phyloP scores from a whole-genome alignment of 2,113 vertebrate genomes.

The Phaethon lepturus region DNA sequence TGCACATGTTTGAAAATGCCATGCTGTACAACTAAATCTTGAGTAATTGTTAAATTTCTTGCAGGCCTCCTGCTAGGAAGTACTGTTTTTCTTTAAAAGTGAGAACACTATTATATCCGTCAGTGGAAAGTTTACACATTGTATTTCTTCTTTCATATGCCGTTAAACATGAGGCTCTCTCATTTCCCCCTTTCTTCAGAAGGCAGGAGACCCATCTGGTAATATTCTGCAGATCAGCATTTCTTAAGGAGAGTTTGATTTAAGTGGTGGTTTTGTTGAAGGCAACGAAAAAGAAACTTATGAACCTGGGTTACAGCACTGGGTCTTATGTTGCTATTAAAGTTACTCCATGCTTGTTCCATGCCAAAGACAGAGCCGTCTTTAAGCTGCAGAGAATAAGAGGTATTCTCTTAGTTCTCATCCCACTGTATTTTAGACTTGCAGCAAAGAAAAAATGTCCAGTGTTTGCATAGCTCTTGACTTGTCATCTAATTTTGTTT shows the following conservation, averaged over 20 bases:
- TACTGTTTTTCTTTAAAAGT: conserved; percentile 75
- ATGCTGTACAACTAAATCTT: conserved; percentile 26
- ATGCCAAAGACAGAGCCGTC: background rate
- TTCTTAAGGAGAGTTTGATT: conserved; percentile 69
- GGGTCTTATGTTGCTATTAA: conserved; percentile 28
- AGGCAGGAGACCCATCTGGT: conserved; percentile 66
- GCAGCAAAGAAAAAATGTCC: background rate
- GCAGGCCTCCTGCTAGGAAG: conserved; percentile 71
- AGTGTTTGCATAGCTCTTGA: background rate
- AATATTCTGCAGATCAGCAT: conserved; percentile 74
- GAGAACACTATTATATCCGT: conserved; percentile 74
- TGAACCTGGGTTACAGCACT: conserved; percentile 34
- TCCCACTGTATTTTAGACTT: background rate
- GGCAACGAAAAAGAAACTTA: conserved; percentile 57
- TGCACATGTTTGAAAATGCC: conserved; percentile 56
- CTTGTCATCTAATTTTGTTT: background rate
- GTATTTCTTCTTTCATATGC: conserved; percentile 74
- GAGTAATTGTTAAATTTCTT: conserved; percentile 69
- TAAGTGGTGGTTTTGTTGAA: conserved; percentile 67
- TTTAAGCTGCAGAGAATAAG: background rate
- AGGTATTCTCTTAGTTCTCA: background rate
- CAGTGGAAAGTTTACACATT: conserved; percentile 70
- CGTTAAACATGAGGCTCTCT: conserved; percentile 68
- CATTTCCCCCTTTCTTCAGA: conserved; percentile 75
- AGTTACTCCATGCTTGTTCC: background rate